Evolutionary conservation across 2,797 vertebrate species (phyloP).

Genomic region (Chloroceryle amazona): DNA sequence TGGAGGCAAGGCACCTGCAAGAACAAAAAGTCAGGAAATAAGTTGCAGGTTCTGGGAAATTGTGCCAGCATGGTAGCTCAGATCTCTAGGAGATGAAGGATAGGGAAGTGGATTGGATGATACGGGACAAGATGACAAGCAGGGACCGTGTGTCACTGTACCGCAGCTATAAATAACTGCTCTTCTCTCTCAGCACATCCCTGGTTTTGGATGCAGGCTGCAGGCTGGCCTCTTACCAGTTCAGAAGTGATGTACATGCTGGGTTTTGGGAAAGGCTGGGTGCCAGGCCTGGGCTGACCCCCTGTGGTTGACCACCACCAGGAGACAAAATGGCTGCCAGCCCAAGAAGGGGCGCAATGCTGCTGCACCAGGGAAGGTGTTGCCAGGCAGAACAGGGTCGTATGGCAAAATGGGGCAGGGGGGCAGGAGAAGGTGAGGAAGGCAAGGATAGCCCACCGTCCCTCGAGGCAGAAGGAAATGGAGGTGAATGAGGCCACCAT

Average conservation of each 20-base stretch:
- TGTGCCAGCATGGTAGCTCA: background rate
- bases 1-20: background rate
- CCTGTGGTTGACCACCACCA: too few relatives aligned
- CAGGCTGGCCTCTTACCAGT: background rate
- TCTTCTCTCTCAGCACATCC: background rate
- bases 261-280: background rate
- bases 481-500: accelerated
- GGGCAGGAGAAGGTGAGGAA: background rate
- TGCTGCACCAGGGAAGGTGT: accelerated
- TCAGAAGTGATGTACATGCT: accelerated
- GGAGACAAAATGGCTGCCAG: accelerated
- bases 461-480: background rate
- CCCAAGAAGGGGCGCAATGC: accelerated
- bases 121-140: accelerated
- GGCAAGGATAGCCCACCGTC: accelerated
- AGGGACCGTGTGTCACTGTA: background rate
- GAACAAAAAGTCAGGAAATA: background rate
- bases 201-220: background rate
- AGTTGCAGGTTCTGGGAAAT: background rate
- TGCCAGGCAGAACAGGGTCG: accelerated
- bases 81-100: background rate
- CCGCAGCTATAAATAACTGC: background rate
- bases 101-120: background rate
- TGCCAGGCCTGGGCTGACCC: background rate
- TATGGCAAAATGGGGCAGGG: accelerated